Evolutionary conservation across 2,888 invertebrate genomes (phyloP), one percentile per base, ranked within the genome.

Genomic region (Standfussiana lucernea): DNA sequence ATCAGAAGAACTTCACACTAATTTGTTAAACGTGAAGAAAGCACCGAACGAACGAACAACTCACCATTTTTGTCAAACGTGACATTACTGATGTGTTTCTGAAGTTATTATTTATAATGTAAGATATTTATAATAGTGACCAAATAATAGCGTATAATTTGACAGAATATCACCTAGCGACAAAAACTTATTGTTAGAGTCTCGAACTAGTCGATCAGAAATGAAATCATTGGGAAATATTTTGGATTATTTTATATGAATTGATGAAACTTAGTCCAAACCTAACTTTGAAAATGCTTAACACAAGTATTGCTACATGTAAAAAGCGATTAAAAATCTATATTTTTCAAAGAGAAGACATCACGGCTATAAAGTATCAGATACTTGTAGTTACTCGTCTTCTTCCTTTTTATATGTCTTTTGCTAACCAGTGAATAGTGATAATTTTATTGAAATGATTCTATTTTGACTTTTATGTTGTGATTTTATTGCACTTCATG

Each of bases 1-100:
- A 89, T 89, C 89, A 93, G 95, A 94, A 94, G 95, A 96, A 97
- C 96, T 97, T 97, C 96, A 96, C 95, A 94, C 95, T 94, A 94
- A 92, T 92, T 91, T 86, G 85, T 85, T 86, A 90, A 89, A 91
- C 93, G 90, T 92, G 93, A 93, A 93, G 92, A 93, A 93, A 89
- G 94, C 93, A 92, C 92, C 91, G 86, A 92, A 83, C 86, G 83
- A 83, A 81, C 82, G 80, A 87, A 59, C 81, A 78, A 69, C 86
- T 78, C 87, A 89, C 86, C 87, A 84, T 88, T 85, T 88, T 88
- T 83, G 85, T 80, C 85, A 80, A 84, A 79, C 71, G 45, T 87
- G 85, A 88, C 86, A 84, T 69, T 67, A 65, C 18, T 2, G 13
- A 13, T 53, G 37, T 42, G 72, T 83, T 77, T 68, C 47, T n/a